phyloP scores from a whole-genome alignment of 2,113 vertebrate species.

The Noturus placidus region DNA sequence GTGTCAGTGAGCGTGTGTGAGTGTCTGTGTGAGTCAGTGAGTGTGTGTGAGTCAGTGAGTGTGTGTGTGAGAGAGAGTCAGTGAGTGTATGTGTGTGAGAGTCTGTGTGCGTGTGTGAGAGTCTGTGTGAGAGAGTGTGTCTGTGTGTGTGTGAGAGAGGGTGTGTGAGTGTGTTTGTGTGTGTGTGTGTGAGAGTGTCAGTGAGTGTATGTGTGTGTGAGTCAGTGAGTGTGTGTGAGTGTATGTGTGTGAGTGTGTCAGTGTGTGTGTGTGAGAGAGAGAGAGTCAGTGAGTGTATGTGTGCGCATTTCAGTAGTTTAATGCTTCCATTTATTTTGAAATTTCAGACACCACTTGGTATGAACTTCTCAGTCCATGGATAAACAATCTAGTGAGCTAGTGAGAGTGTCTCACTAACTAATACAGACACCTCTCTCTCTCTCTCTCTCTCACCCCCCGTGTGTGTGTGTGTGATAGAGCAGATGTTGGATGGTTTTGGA shows the following conservation, averaged over 20 bases:
- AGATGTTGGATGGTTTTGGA: conserved; percentile 97
- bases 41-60: too few relatives aligned
- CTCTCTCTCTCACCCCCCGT: conserved; percentile 54
- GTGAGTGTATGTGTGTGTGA: too few relatives aligned
- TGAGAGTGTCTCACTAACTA: not conserved
- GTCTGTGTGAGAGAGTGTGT: too few relatives aligned
- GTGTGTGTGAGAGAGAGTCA: too few relatives aligned
- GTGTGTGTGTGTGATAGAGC: conserved; percentile 68
- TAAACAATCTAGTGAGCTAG: conserved; percentile 22
- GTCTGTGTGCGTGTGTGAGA: too few relatives aligned
- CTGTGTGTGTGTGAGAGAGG: too few relatives aligned
- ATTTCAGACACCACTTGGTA: not conserved
- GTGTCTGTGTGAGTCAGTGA: too few relatives aligned
- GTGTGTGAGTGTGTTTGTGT: too few relatives aligned
- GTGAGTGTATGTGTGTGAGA: too few relatives aligned
- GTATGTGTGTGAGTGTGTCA: conserved; percentile 3
- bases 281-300: conserved; percentile 22
- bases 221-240: too few relatives aligned
- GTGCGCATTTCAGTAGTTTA: conserved; percentile 4
- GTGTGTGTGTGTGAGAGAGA: conserved; percentile 22
- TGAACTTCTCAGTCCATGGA: not conserved
- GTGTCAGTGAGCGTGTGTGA: too few relatives aligned
- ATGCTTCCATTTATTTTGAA: conserved; percentile 9
- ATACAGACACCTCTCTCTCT: conserved; percentile 20
- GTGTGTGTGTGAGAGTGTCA: too few relatives aligned